Evolutionary conservation across 2,797 vertebrate species (phyloP), one percentile per base, ranked within the genome.

Genomic region (Rhabdomys pumilio): DNA sequence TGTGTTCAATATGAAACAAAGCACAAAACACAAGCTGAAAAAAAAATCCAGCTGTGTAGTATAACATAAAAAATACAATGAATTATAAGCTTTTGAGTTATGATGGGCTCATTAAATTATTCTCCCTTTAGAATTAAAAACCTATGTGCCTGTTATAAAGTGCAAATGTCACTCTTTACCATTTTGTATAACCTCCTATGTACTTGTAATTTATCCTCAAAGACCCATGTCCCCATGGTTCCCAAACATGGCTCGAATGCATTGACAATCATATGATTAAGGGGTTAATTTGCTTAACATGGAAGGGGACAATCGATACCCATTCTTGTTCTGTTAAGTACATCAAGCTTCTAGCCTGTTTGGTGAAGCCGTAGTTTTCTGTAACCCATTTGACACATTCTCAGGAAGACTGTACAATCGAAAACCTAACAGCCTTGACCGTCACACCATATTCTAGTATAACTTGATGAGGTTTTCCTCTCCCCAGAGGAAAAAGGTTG

Each of bases 401-500:
- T 97, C 69, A 20, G 61, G 93, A 47, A 95, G 31, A 22, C 47
- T 84, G 41, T 88, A 50, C 53, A 67, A 38, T 14, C 91, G 81
- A 90, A 97, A 63, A 82, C 55, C 89, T 79, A 93, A 55, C 29
- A 93, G 69, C 85, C 34, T 13, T 92, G 86, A 44, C 72, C 90
- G 69, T 94, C 93, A 97, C 29, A 91, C 19, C 55, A 90, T 89
- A 69, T 96, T 24, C 89, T 90, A 96, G 90, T 95, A 55, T 88
- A 34, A 96, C 72, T 91, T 93, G 97, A 97, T 94, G 73, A 93
- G 83, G 12, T 29, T 94, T 96, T 92, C 67, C 87, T 89, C 38
- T 95, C 72, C 53, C 73, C 84, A 50, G 88, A 85, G 82, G 50
- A 84, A 95, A 92, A 65, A 95, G 73, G 38, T 89, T 94, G 73